A percentile compares a stretch with the other conserved stretches of the same genome.
Conservation (phyloP, 2,888 invertebrate species). For the Himalopsyche japonica region DNA sequence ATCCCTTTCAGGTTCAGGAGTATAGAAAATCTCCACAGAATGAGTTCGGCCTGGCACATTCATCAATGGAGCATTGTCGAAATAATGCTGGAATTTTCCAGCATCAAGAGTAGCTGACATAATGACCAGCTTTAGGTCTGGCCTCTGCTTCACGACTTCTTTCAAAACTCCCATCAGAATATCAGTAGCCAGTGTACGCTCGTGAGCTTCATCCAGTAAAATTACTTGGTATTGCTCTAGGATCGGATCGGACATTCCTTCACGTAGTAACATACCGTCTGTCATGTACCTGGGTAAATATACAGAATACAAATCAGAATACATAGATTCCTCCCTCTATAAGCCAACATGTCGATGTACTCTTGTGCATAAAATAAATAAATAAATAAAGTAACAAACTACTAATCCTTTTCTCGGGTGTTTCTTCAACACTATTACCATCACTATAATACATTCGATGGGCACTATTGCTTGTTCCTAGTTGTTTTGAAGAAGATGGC, state of each 20-base stretch:
- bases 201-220: constrained; percentile 97
- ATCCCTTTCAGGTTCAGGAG: constrained; percentile 96
- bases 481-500: too few species aligned
- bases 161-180: constrained; percentile 98
- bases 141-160: constrained; percentile 91
- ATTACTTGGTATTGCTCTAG: constrained; percentile 95
- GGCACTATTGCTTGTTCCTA: too few species aligned
- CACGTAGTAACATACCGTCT: constrained; percentile 98
- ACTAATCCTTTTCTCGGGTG: too few species aligned
- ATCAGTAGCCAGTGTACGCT: constrained; percentile 96
- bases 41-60: constrained; percentile 94
- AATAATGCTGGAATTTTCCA: constrained; percentile 99
- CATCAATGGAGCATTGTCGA: constrained; percentile 97
- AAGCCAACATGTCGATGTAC: too few species aligned
- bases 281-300: constrained; percentile 82
- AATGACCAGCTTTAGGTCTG: constrained; percentile 94
- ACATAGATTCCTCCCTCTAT: too few species aligned
- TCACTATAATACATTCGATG: too few species aligned
- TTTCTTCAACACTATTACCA: too few species aligned
- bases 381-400: too few species aligned
- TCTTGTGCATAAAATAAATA: too few species aligned
- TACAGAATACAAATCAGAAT: background rate
- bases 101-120: constrained; percentile 99
- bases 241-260: constrained; percentile 99
- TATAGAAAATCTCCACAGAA: constrained; percentile 98